Conservation (phyloP, 2,888 invertebrate species). For the Sinotaia quadrata region DNA sequence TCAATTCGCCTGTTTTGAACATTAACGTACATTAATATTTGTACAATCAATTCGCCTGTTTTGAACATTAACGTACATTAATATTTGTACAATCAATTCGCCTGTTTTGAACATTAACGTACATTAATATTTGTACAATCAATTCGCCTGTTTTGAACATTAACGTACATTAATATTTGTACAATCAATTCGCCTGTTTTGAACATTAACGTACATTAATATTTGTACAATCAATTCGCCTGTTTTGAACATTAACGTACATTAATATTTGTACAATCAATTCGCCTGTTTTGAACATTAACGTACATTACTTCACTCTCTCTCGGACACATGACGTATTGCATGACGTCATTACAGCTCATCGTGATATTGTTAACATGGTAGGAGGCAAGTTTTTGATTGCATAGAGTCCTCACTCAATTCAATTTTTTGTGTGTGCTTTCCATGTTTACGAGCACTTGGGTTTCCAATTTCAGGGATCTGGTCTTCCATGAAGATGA, state of each 20-base stretch:
- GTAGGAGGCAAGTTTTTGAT: no score
- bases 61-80: background rate
- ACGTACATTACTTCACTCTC: background rate
- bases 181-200: background rate
- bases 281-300: background rate
- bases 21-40: background rate
- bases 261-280: background rate
- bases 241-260: background rate
- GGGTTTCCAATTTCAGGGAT: no score
- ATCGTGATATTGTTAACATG: no score
- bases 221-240: background rate
- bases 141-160: background rate
- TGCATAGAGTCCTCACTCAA: no score
- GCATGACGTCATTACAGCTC: no score
- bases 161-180: background rate
- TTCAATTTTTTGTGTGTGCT: no score
- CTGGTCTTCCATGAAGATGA: no score
- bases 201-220: background rate
- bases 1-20: background rate
- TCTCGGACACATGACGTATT: background rate
- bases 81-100: background rate
- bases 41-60: background rate
- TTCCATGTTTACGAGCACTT: no score
- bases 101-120: background rate
- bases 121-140: background rate